Evolutionary conservation across 2,888 invertebrate genomes (phyloP).

Genomic region (Himalopsyche kuldschensis): DNA sequence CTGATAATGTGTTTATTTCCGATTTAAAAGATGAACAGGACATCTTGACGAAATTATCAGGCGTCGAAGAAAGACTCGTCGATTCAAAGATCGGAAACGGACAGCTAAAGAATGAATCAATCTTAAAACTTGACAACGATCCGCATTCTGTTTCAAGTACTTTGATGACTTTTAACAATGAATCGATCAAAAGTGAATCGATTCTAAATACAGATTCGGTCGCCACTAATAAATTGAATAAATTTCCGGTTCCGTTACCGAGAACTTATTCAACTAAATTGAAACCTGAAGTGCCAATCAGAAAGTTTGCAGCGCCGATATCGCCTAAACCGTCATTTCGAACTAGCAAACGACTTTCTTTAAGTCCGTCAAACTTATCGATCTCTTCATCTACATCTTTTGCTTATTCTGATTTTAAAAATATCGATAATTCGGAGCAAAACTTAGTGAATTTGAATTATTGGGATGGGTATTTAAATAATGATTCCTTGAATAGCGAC

Average conservation of each 20-base stretch:
- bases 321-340: neutral
- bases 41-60: neutral
- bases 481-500: neutral
- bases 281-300: neutral
- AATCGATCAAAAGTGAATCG: neutral
- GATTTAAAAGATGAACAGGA: too few species aligned
- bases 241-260: neutral
- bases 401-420: neutral
- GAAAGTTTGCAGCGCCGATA: neutral
- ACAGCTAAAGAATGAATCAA: neutral
- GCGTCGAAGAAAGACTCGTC: neutral
- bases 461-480: neutral
- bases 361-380: neutral
- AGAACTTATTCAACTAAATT: neutral
- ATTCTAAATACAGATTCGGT: neutral
- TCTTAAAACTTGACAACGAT: neutral
- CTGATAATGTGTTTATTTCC: neutral
- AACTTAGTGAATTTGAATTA: neutral
- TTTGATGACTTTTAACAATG: too few species aligned
- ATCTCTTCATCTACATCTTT: neutral
- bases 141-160: neutral
- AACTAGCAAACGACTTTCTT: too few species aligned
- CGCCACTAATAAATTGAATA: neutral
- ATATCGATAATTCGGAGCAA: neutral
- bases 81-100: neutral